Evolutionary conservation across 1,140 invertebrate species (phyloP), one percentile per base, ranked within the genome.

Genomic region (Phocides pigmalion): DNA sequence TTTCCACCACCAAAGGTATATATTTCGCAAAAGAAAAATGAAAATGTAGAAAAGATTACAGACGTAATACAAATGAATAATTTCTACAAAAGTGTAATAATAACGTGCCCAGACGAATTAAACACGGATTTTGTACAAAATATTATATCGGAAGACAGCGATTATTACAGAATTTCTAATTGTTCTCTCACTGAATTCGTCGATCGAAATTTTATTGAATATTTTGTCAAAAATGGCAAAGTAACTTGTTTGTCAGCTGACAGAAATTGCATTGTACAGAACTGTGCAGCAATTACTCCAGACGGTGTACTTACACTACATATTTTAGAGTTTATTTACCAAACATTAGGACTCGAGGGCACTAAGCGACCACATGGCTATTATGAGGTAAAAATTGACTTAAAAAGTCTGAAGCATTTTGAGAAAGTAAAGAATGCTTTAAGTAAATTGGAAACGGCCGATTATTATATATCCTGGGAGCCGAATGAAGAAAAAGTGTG

Each of bases 91-190:
- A 87, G 84, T 70, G 19, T 81, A 3, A 77, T 90, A 44, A 58
- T 89, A 41, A 84, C 85, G n/a, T 85, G 78, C 41, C 86, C 88
- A 8, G 88, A 90, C 58, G 82, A 87, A 64, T 58, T 83, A 19
- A 66, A 81, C 9, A 64, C 64, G 25, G 59, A 32, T 42, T 65
- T 62, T 12, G 76, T 90, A 44, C 65, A 84, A 68, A 79, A 87
- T 50, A 35, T 68, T 5, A 22, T 89, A 8, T 35, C 75, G 15
- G 84, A 85, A 46, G 86, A 90, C 46, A 85, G 51, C 56, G 82
- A 87, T 64, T 89, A 84, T 54, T 90, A 90, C 41, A 82, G 69
- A 67, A 58, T 88, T 50, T 74, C 47, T 0, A 59, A 75, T 19
- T 89, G 79, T 68, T 62, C 79, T 16, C 54, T 90, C 6, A 67